phyloP scores from a whole-genome alignment of 2,888 invertebrate genomes.

The Drosophila siamana region DNA sequence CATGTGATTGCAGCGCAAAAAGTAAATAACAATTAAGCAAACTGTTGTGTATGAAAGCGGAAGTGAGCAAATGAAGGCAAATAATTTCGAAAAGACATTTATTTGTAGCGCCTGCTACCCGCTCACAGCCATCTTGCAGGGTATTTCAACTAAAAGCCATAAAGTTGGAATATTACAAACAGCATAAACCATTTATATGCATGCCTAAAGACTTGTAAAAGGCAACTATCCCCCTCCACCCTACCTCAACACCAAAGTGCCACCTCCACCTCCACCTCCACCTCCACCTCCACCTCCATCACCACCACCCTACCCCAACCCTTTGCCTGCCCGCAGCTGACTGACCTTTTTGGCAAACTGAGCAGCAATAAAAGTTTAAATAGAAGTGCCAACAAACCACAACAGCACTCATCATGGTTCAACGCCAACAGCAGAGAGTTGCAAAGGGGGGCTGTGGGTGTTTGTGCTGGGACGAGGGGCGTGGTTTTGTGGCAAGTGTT shows the following conservation, averaged over 20 bases:
- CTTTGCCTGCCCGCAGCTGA: constrained; percentile 10
- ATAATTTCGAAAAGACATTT: too few species aligned
- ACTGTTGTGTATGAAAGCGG: background rate
- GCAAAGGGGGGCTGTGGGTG: background rate
- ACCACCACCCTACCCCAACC: background rate
- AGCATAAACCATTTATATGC: constrained; percentile 69
- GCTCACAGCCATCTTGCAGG: background rate
- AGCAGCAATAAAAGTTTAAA: constrained; percentile 81
- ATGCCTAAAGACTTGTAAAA: constrained; percentile 30
- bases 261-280: too few species aligned
- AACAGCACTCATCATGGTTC: constrained; percentile 80
- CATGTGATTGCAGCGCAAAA: background rate
- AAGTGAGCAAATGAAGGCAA: background rate
- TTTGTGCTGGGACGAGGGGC: constrained; percentile 1
- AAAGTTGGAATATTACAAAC: constrained; percentile 21
- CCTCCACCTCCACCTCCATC: background rate
- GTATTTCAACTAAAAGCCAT: constrained; percentile 9
- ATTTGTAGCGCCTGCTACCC: too few species aligned
- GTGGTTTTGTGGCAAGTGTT: constrained; percentile 29
- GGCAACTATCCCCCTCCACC: constrained; percentile 4
- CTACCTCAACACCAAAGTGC: background rate
- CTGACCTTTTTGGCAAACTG: constrained; percentile 63
- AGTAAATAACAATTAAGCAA: constrained; percentile 1
- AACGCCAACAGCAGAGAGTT: constrained; percentile 53
- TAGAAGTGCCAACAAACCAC: constrained; percentile 81